Evolutionary conservation across 2,797 vertebrate genomes (phyloP), one percentile per base, ranked within the genome.

Genomic region (Trachops cirrhosus): DNA sequence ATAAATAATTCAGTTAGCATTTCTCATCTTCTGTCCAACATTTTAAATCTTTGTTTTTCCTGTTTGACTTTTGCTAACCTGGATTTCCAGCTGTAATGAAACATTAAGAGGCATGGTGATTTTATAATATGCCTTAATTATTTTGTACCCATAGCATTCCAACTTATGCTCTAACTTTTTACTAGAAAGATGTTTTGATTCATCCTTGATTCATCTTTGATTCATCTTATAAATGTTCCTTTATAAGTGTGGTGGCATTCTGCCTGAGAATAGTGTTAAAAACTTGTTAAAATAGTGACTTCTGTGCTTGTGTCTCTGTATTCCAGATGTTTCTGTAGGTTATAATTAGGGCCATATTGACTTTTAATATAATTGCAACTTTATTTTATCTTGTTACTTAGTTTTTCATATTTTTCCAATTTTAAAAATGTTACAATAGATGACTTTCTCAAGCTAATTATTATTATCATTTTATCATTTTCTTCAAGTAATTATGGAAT

Each of bases 401-500:
- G 54, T 41, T 89, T 94, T 95, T 92, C 22, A 16, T 52, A 21
- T 75, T 89, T 87, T 73, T 48, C 19, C 29, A 94, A 34, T 39
- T 88, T 64, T 44, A 24, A 84, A 94, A 80, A 87, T 57, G 6
- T 82, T 80, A n/a, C 68, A 78, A 54, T 59, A 64, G 32, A 85
- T 16, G 84, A 46, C 50, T 87, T 92, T 89, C 37, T 54, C 39
- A 90, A 70, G 57, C 24, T 78, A 79, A 95, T 96, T 96, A 67
- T 86, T 82, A 79, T 82, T 29, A 70, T 89, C 26, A 83, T n/a
- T 44, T 89, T 91, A 59, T 93, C 9, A 54, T 80, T 91, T 93
- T 29, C 54, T 70, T 85, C 84, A 67, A 83, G 70, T 92, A 93
- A 83, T 92, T 93, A 79, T 91, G 16, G 3, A 93, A 95, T 86